These are phyloP conservation scores for Xestia sexstrigata DNA, from an alignment of 2,888 invertebrate species.

Conservation along the genomic window DNA sequence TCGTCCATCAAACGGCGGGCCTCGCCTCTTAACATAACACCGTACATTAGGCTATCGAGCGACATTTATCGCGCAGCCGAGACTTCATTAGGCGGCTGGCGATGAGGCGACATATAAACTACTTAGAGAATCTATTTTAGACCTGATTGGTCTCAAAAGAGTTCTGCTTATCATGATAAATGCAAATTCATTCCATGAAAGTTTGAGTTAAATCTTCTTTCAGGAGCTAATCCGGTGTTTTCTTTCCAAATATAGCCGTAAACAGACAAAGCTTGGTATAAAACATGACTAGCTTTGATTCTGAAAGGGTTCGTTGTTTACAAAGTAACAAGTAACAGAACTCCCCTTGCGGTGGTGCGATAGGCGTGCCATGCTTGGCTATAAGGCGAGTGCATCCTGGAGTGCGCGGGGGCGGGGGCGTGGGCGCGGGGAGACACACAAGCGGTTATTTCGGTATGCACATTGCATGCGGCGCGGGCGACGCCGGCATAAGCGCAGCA, in stretches of 20 bases:
- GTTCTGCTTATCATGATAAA: background rate
- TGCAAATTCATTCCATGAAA: slow-evolving; percentile 23
- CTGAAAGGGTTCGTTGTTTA: slow-evolving; percentile 78
- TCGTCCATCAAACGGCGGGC: slow-evolving; percentile 86
- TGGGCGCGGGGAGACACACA: slow-evolving; percentile 79
- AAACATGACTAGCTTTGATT: slow-evolving; percentile 61
- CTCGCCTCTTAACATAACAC: slow-evolving; percentile 83
- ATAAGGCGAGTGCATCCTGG: slow-evolving; percentile 84
- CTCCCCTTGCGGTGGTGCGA: slow-evolving; percentile 76
- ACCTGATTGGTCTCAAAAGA: background rate
- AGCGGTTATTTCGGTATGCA: slow-evolving; percentile 90
- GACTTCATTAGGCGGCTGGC: slow-evolving; percentile 61
- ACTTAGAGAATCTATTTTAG: slow-evolving; percentile 21
- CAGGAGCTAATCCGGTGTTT: slow-evolving; percentile 14
- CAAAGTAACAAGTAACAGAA: slow-evolving; percentile 76
- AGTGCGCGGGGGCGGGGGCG: slow-evolving; percentile 70
- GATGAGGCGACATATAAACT: slow-evolving; percentile 35
- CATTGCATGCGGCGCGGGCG: slow-evolving; percentile 85
- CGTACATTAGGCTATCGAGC: slow-evolving; percentile 85
- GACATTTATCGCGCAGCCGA: slow-evolving; percentile 82
- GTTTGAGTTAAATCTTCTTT: background rate
- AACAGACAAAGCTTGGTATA: slow-evolving; percentile 53
- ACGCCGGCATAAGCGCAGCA: slow-evolving; percentile 75
- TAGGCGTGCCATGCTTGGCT: slow-evolving; percentile 83
- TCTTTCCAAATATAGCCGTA: slow-evolving; percentile 32